Conservation (phyloP, 1,140 invertebrate genomes). For the Galleria mellonella region DNA sequence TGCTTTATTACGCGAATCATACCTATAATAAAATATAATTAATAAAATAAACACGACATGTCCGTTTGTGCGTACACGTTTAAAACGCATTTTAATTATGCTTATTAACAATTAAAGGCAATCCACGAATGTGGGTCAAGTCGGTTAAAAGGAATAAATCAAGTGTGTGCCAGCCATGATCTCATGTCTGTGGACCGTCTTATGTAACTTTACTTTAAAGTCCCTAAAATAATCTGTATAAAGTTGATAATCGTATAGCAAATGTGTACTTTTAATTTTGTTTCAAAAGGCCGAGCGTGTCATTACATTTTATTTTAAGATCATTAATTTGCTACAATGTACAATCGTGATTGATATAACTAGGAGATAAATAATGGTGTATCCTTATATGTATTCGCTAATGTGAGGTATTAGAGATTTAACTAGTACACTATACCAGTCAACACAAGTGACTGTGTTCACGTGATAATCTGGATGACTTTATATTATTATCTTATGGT, state of each 20-base stretch:
- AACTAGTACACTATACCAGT: too few species aligned
- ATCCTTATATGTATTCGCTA: slow-evolving; percentile 1
- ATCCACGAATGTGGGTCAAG: slow-evolving; percentile 66
- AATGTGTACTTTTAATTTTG: slow-evolving; percentile 3
- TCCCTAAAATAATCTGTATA: slow-evolving; percentile 6
- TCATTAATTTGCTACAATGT: slow-evolving; percentile 58
- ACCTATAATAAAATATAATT: not conserved
- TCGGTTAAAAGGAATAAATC: slow-evolving; percentile 70
- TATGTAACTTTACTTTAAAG: not conserved
- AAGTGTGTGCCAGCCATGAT: slow-evolving; percentile 54
- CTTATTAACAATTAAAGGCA: slow-evolving; percentile 72
- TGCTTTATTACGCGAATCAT: too few species aligned
- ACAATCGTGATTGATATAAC: slow-evolving; percentile 53
- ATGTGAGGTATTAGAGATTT: too few species aligned
- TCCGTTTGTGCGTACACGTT: slow-evolving; percentile 28
- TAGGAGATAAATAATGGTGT: slow-evolving; percentile 12
- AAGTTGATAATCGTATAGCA: slow-evolving; percentile 22
- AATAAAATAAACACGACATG: slow-evolving; percentile 3
- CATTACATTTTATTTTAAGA: slow-evolving; percentile 66
- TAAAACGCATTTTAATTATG: slow-evolving; percentile 70
- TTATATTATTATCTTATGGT: too few species aligned
- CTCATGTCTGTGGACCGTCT: slow-evolving; percentile 34
- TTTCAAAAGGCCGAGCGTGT: slow-evolving; percentile 43
- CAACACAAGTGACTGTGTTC: too few species aligned
- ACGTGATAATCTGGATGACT: too few species aligned